Evolutionary conservation across 1,140 invertebrate species (phyloP).

Genomic region (Drosophila sucinea): DNA sequence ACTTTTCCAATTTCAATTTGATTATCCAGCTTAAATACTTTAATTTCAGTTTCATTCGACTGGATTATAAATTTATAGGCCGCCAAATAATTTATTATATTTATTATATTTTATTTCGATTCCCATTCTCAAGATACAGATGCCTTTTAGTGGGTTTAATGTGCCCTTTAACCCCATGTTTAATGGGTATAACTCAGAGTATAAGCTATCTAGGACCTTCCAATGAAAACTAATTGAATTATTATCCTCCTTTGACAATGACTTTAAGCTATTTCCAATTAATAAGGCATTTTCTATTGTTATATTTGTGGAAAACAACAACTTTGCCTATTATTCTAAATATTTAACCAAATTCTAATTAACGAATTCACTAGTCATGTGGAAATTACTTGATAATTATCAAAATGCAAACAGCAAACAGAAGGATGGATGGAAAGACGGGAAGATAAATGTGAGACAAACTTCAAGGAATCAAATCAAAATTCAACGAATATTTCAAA

Average conservation of each 20-base stretch:
- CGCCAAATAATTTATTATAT: too few relatives aligned
- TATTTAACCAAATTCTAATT: constrained; percentile 1
- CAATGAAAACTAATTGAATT: too few relatives aligned
- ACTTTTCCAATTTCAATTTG: constrained; percentile 4
- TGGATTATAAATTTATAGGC: neutral
- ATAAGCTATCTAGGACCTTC: too few relatives aligned
- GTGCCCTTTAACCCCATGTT: too few relatives aligned
- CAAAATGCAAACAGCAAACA: neutral
- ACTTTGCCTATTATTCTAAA: neutral
- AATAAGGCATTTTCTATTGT: neutral
- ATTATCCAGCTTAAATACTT: constrained; percentile 1
- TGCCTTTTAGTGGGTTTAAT: too few relatives aligned
- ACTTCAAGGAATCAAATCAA: constrained; percentile 9
- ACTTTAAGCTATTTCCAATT: neutral
- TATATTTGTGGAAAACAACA: neutral
- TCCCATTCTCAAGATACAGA: too few relatives aligned
- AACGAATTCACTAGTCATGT: constrained; percentile 1
- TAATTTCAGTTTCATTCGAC: neutral
- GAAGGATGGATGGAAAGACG: neutral
- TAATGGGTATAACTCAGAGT: too few relatives aligned
- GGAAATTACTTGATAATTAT: constrained; percentile 8
- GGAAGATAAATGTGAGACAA: neutral
- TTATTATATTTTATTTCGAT: too few relatives aligned
- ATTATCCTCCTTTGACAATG: too few relatives aligned
- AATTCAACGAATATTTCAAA: constrained; percentile 10